Evolutionary conservation across 1,140 invertebrate genomes (phyloP).

Genomic region (Drosophila leontia): DNA sequence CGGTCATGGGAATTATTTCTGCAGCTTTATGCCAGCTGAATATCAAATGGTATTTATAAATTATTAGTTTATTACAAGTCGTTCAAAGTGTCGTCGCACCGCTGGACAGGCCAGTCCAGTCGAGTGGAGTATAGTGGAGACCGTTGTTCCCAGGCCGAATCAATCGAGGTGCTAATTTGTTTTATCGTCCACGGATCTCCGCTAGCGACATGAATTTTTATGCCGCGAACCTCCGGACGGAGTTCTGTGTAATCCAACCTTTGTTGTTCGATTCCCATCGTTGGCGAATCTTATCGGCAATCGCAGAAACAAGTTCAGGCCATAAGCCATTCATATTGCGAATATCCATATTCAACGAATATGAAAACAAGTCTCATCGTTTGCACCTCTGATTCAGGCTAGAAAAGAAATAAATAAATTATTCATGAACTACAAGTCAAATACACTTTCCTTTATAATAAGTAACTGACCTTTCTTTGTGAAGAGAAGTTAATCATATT

Average conservation of each 20-base stretch:
- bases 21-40: conserved; percentile 70
- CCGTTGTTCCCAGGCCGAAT: conserved; percentile 17
- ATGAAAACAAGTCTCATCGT: conserved; percentile 24
- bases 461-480: neutral
- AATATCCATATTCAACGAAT: conserved; percentile 54
- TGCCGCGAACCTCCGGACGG: conserved; percentile 16
- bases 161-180: conserved; percentile 64
- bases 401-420: neutral
- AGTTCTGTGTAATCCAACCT: conserved; percentile 37
- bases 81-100: conserved; percentile 33
- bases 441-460: neutral
- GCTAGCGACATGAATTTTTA: conserved; percentile 56
- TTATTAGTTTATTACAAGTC: conserved; percentile 76
- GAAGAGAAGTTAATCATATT: neutral
- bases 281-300: conserved; percentile 36
- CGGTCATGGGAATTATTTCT: conserved; percentile 78
- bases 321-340: conserved; percentile 26
- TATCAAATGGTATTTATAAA: conserved; percentile 76
- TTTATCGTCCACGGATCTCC: conserved; percentile 57
- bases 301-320: conserved; percentile 45
- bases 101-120: neutral
- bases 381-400: conserved; percentile 6
- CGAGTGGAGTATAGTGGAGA: neutral
- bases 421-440: neutral
- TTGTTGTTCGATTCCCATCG: conserved; percentile 31